These are phyloP conservation scores for Colossoma macropomum DNA, from an alignment of 2,113 vertebrate genomes.

Conservation along the genomic window DNA sequence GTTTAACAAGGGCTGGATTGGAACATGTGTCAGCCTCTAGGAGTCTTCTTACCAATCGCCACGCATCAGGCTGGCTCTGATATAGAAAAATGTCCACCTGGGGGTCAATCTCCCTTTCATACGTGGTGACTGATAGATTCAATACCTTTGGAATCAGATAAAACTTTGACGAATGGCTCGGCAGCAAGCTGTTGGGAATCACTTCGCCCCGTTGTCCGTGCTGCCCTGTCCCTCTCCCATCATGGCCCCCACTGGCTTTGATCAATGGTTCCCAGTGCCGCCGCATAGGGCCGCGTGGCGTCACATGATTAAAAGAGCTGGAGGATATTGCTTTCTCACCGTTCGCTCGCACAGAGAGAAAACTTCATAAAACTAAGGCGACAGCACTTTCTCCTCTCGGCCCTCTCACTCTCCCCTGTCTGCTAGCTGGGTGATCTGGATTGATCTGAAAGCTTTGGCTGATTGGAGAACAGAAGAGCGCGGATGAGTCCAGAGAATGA, in stretches of 20 bases:
- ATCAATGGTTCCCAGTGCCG: constrained; percentile 81
- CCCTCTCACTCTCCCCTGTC: constrained; percentile 49
- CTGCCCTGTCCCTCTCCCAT: constrained; percentile 82
- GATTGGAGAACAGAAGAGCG: constrained; percentile 55
- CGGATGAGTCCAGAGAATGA: constrained; percentile 47
- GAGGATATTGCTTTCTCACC: constrained; percentile 81
- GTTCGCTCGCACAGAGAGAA: constrained; percentile 67
- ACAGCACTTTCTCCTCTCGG: constrained; percentile 60
- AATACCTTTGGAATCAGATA: constrained; percentile 95
- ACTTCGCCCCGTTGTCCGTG: constrained; percentile 71
- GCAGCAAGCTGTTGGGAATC: constrained; percentile 73
- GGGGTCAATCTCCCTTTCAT: constrained; percentile 85
- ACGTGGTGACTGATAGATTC: constrained; percentile 91
- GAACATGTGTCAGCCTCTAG: constrained; percentile 61
- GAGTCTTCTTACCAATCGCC: constrained; percentile 60
- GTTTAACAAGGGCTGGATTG: constrained; percentile 66
- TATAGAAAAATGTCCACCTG: constrained; percentile 80
- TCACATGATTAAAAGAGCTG: constrained; percentile 79
- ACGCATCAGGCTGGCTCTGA: constrained; percentile 74
- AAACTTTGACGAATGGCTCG: constrained; percentile 94
- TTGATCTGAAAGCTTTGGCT: constrained; percentile 61
- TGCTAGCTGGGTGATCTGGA: constrained; percentile 64
- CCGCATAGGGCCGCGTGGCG: constrained; percentile 74
- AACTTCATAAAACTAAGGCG: constrained; percentile 75
- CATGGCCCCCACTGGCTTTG: constrained; percentile 82